Evolutionary conservation across 2,113 vertebrate species (phyloP).

Genomic region (Ursus arctos): DNA sequence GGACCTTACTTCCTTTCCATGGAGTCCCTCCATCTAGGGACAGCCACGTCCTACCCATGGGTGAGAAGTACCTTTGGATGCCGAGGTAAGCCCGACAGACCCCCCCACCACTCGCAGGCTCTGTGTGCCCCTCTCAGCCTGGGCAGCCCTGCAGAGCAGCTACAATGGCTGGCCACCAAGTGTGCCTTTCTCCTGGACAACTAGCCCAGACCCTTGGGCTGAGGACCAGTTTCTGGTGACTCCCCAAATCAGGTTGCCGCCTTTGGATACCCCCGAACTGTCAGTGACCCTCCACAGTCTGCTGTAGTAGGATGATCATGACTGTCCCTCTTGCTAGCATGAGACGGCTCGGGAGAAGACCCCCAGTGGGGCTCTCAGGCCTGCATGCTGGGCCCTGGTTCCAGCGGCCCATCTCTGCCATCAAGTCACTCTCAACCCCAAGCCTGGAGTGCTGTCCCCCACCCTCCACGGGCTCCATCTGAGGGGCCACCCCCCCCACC

Average conservation of each 20-base stretch:
- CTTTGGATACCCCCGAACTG: not conserved
- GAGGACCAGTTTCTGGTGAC: not conserved
- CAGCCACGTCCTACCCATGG: accelerated
- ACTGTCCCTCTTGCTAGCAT: not conserved
- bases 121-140: not conserved
- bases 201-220: not conserved
- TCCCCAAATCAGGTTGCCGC: not conserved
- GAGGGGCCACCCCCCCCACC: no score
- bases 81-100: not conserved
- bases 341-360: not conserved
- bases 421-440: not conserved
- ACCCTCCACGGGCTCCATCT: not conserved
- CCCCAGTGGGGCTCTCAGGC: not conserved
- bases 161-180: not conserved
- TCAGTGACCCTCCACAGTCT: not conserved
- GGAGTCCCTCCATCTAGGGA: not conserved
- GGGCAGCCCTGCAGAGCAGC: not conserved
- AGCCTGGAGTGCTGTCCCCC: not conserved
- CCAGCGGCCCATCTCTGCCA: not conserved
- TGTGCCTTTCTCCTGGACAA: not conserved
- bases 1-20: not conserved
- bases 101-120: not conserved
- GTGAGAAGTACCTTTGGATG: not conserved
- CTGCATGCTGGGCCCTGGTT: not conserved
- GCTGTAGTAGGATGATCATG: accelerated